Evolutionary conservation across 2,113 vertebrate genomes (phyloP).

Genomic region (Myrmophylax atrothorax): DNA sequence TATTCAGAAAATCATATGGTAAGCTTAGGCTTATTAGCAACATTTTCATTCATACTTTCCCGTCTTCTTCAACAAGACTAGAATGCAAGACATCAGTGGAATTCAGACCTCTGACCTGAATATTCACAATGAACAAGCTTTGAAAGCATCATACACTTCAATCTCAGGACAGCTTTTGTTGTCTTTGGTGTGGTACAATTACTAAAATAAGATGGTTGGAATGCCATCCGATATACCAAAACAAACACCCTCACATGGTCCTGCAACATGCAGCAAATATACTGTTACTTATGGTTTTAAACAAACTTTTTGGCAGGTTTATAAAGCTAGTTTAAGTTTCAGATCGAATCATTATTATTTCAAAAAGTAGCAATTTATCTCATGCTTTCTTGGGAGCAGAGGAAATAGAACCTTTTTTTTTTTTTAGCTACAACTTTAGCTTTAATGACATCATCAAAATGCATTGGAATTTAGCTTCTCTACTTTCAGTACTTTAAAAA

Average conservation of each 20-base stretch:
- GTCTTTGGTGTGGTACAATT: conserved; percentile 13
- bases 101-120: conserved; percentile 56
- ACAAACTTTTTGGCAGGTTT: neutral
- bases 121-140: conserved; percentile 34
- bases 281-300: neutral
- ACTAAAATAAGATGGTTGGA: conserved; percentile 58
- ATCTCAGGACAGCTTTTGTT: conserved; percentile 43
- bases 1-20: neutral
- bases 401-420: neutral
- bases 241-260: neutral
- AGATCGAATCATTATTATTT: neutral
- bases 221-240: conserved; percentile 24
- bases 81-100: conserved; percentile 54
- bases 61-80: conserved; percentile 39
- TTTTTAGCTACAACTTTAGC: neutral
- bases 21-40: neutral
- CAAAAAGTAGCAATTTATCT: neutral
- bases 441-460: conserved; percentile 2
- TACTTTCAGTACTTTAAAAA: neutral
- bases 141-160: conserved; percentile 33
- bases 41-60: conserved; percentile 55
- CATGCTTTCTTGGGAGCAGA: neutral
- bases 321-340: neutral
- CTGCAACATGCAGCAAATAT: neutral
- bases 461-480: neutral